Evolutionary conservation across 2,113 vertebrate species (phyloP), one percentile per base, ranked within the genome.

Genomic region (Campylorhamphus procurvoides): DNA sequence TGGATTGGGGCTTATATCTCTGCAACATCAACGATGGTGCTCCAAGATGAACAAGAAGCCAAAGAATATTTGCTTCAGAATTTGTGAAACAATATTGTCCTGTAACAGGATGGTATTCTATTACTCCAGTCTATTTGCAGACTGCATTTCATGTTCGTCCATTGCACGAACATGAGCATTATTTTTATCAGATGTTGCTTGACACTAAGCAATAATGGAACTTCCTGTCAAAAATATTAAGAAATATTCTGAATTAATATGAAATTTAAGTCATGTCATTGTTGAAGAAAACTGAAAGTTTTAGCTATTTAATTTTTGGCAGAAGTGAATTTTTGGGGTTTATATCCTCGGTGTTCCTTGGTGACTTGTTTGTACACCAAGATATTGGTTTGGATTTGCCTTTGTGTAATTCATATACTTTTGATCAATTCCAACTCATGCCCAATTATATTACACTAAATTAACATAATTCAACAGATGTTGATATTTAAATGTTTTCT

Each of bases 391-490:
- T 94, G 94, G 97, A 95, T 97, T 98, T 98, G 97, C 96, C 97
- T 98, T 97, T 98, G 96, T 98, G 97, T 97, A 96, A 97, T 97
- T 98, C 94, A 87, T 96, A 97, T 97, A 98, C 95, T 97, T 98
- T 95, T 97, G 97, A 98, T 98, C 98, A 98, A 96, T 98, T 98
- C 96, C 96, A 98, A 97, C 97, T 98, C 96, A 97, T 98, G 96
- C 97, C 97, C 98, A 98, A 98, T 98, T 98, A 98, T 98, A 98
- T 98, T 98, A 98, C 96, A 98, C 96, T 98, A 97, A 98, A 98
- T 98, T 98, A 98, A 98, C 98, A 98, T 98, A 98, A 98, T 98
- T 98, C 98, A 98, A 96, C 98, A 98, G 98, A 98, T 98, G 98
- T 98, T 98, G 98, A 98, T 98, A 98, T 98, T 98, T 98, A 98